phyloP scores from a whole-genome alignment of 2,113 vertebrate genomes.

The Lathamus discolor region DNA sequence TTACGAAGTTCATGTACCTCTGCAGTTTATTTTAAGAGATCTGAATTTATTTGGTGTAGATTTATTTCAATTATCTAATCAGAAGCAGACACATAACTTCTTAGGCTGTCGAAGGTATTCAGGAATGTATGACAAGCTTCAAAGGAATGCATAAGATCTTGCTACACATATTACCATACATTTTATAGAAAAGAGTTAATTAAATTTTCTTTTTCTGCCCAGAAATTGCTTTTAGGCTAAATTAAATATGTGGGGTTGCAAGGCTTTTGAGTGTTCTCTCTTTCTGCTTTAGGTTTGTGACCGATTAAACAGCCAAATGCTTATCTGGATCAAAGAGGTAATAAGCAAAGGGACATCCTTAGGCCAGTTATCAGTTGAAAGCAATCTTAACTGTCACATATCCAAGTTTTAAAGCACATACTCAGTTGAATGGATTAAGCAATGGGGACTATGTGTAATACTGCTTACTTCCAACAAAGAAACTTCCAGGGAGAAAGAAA shows the following conservation, averaged over 20 bases:
- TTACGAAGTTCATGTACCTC: conserved; percentile 57
- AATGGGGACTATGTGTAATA: neutral
- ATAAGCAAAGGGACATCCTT: conserved; percentile 40
- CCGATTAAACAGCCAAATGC: conserved; percentile 33
- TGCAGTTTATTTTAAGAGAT: conserved; percentile 70
- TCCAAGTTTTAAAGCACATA: neutral
- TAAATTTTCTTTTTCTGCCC: conserved; percentile 69
- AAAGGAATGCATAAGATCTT: conserved; percentile 71
- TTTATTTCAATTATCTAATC: conserved; percentile 80
- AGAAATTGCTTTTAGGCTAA: conserved; percentile 63
- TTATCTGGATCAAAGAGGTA: conserved; percentile 61
- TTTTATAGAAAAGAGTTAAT: conserved; percentile 71
- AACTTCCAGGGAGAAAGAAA: neutral
- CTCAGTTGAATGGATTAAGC: neutral
- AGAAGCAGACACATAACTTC: conserved; percentile 74
- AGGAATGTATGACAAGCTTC: conserved; percentile 76
- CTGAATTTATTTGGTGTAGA: conserved; percentile 72
- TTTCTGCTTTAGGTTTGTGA: neutral
- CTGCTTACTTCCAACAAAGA: neutral
- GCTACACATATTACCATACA: conserved; percentile 64
- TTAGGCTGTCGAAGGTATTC: conserved; percentile 65
- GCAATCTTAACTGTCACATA: neutral
- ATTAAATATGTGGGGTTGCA: neutral
- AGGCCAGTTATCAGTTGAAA: conserved; percentile 1
- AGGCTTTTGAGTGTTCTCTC: neutral